These are phyloP conservation scores for Calephelis virginiensis DNA, from an alignment of 1,140 invertebrate species.

Conservation along the genomic window DNA sequence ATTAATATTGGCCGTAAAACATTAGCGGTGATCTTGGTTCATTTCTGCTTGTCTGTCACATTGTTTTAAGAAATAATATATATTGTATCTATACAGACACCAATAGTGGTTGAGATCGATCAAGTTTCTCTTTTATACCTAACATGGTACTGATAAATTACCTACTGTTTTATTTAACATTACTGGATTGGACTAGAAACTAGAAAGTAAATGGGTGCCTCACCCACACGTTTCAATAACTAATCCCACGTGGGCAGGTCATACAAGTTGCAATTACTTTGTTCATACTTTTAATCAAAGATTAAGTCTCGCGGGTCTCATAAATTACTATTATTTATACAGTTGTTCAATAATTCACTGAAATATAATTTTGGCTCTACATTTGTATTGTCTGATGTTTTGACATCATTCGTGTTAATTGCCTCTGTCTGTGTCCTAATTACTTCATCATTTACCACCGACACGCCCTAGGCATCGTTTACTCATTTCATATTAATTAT, in stretches of 20 bases:
- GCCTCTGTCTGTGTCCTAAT: neutral
- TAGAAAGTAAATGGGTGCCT: slow-evolving; percentile 25
- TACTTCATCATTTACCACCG: neutral
- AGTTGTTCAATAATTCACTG: slow-evolving; percentile 15
- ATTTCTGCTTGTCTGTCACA: too few relatives aligned
- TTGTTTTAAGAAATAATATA: neutral
- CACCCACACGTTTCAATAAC: slow-evolving; percentile 29
- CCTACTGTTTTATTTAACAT: slow-evolving; percentile 33
- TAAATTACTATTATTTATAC: slow-evolving; percentile 17
- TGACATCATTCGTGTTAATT: slow-evolving; percentile 1
- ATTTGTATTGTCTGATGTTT: slow-evolving; percentile 15
- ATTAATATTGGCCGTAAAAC: too few relatives aligned
- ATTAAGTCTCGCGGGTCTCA: slow-evolving; percentile 1
- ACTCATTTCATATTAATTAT: neutral
- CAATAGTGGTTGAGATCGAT: slow-evolving; percentile 14
- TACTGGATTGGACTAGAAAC: slow-evolving; percentile 27
- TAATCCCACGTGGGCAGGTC: slow-evolving; percentile 18
- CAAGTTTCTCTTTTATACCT: slow-evolving; percentile 28
- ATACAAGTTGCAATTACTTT: slow-evolving; percentile 23
- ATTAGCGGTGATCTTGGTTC: too few relatives aligned
- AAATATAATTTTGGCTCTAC: slow-evolving; percentile 27
- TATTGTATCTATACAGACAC: neutral
- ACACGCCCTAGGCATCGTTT: neutral
- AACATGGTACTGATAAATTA: slow-evolving; percentile 29
- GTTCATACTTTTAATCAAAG: slow-evolving; percentile 20